Evolutionary conservation across 2,113 vertebrate genomes (phyloP).

Genomic region (Petromus typicus): DNA sequence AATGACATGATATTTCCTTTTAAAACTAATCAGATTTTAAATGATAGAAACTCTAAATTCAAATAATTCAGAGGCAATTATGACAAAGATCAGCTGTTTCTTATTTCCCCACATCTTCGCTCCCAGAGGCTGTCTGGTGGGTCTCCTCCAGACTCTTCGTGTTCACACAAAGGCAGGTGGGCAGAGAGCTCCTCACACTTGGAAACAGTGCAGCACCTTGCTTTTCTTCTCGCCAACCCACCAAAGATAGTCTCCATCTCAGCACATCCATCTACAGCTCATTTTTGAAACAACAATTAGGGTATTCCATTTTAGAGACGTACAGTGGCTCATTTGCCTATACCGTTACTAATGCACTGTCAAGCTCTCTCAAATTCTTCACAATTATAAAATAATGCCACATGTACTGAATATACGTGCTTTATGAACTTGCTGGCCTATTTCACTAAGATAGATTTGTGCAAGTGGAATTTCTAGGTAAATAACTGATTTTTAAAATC

Average conservation of each 20-base stretch:
- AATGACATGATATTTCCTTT: constrained; percentile 33
- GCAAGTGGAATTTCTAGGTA: neutral
- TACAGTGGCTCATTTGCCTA: neutral
- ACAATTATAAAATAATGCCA: constrained; percentile 14
- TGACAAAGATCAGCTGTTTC: constrained; percentile 2
- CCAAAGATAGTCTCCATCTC: neutral
- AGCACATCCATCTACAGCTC: neutral
- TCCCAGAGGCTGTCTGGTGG: neutral
- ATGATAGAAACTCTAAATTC: constrained; percentile 40
- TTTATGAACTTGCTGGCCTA: neutral
- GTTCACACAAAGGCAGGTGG: neutral
- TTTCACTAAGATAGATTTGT: neutral
- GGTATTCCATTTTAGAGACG: neutral
- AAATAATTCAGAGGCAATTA: neutral
- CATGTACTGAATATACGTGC: neutral
- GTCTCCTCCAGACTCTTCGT: neutral
- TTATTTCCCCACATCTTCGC: neutral
- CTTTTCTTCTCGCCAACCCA: neutral
- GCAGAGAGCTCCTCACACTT: neutral
- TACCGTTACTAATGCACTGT: neutral
- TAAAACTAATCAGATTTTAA: constrained; percentile 40
- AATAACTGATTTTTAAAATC: constrained; percentile 37
- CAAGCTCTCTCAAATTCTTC: neutral
- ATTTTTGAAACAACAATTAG: constrained; percentile 1
- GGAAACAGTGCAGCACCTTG: no score